Base-by-base conservation (phyloP, 35 echinoderm and acorn worm species). In the Acanthaster planci region DNA sequence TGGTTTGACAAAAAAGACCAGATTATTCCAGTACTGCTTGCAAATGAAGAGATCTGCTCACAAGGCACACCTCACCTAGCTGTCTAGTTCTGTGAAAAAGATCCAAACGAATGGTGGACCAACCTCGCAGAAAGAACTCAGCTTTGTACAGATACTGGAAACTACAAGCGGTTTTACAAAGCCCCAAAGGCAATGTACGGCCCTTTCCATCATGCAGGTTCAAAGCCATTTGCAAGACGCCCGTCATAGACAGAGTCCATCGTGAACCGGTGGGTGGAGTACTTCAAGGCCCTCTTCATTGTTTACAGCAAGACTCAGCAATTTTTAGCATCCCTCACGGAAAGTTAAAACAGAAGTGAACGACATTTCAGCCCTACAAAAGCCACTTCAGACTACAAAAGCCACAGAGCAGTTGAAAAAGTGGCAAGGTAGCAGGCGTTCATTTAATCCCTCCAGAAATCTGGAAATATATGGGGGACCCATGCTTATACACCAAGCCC, bases 151-250 rank as follows among this genome's bases (percentile, higher is more conserved):
- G 42, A 47, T 47, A 47, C 42, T 47, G 42, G 42, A 64, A 51
- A 93, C 52, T 79, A 77, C 38, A 78, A 40, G 1, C 80, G 36
- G 6, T 88, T 88, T 40, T 93, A 84, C 38, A 59, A 93, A 64
- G 72, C 52, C 37, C 15, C 88, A 30, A 84, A 88, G 50, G 85
- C 81, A 38, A 80, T 93, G 9, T 84, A 92, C 40, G 85, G 90
- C 29, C 84, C 85, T 8, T 72, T 67, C 3, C 26, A 88, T 21
- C 42, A 47, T n/a, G n/a, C n/a, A n/a, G 42, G 12, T 12, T 12
- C 42, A 64, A 31, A 67, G 47, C 39, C 91, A 79, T 8, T 12
- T 92, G 38, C 59, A 85, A 15, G 78, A 80, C 47, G 55, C 79
- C 87, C 17, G 5, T 47, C 4, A 60, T 29, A 22, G 57, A 18